Conservation (phyloP, 1,140 invertebrate genomes). For the Bicyclus anynana region DNA sequence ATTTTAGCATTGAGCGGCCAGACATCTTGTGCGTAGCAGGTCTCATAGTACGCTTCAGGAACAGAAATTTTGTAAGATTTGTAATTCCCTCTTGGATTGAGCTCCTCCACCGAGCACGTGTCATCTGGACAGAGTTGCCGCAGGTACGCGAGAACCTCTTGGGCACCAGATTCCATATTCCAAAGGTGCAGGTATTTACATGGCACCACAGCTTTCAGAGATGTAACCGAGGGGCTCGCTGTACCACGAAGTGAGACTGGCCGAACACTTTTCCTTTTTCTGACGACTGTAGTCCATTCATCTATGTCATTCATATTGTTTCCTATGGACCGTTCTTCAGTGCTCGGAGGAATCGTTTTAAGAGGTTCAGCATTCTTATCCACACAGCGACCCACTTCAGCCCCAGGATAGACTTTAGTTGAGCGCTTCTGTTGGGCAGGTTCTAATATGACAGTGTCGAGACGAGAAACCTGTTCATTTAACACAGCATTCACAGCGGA, state of each 20-base stretch:
- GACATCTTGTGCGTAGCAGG: not conserved
- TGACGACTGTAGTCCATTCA: not conserved
- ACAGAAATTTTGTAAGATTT: slow-evolving; percentile 21
- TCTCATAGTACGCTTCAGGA: not conserved
- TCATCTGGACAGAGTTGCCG: slow-evolving; percentile 1
- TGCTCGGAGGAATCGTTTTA: no score
- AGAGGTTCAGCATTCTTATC: no score
- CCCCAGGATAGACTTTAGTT: no score
- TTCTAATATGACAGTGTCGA: no score
- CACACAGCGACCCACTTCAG: no score
- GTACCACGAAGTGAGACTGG: not conserved
- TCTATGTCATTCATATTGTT: not conserved
- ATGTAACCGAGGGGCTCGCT: not conserved
- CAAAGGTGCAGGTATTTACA: slow-evolving; percentile 15
- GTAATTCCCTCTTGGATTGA: slow-evolving; percentile 14
- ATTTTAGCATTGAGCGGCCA: not conserved
- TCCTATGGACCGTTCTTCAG: not conserved
- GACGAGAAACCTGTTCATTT: no score
- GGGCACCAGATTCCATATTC: slow-evolving; percentile 17
- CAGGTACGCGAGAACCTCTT: slow-evolving; percentile 7
- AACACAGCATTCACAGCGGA: no score
- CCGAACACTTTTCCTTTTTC: not conserved
- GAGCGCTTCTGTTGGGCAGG: no score
- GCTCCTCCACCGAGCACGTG: slow-evolving; percentile 12
- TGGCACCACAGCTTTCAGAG: slow-evolving; percentile 11